Percentiles rank a stretch among this genome's conserved stretches.
Conservation (phyloP, 2,113 vertebrate species). For the Oplegnathus fasciatus region DNA sequence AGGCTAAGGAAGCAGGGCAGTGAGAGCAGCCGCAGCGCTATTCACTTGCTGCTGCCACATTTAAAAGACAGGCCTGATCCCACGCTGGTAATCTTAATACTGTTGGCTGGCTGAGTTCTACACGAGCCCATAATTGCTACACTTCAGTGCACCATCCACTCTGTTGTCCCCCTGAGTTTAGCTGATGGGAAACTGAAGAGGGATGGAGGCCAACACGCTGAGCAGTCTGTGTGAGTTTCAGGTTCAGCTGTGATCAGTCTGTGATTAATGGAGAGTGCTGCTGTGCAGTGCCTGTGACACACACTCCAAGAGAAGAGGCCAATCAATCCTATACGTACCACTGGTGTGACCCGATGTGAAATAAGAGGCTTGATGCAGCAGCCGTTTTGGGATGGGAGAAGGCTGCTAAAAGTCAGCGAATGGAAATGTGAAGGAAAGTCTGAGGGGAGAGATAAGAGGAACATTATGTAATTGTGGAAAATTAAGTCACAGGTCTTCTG, state of each 20-base stretch:
- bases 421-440: conserved; percentile 33
- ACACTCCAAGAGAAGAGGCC: conserved; percentile 6
- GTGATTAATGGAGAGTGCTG: conserved; percentile 52
- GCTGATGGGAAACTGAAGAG: conserved; percentile 31
- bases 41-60: conserved; percentile 45
- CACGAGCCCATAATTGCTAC: conserved; percentile 7
- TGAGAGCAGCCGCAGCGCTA: conserved; percentile 30
- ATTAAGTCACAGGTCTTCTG: conserved; percentile 15
- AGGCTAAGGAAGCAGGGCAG: conserved; percentile 30
- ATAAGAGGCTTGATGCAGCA: conserved; percentile 33
- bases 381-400: neutral
- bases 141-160: conserved; percentile 13
- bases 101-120: conserved; percentile 5
- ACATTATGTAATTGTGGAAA: conserved; percentile 47
- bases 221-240: conserved; percentile 35
- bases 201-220: conserved; percentile 16
- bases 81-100: conserved; percentile 14
- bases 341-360: conserved; percentile 13
- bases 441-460: conserved; percentile 22
- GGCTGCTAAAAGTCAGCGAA: conserved; percentile 1
- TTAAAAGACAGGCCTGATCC: conserved; percentile 7
- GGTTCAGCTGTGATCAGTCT: conserved; percentile 35
- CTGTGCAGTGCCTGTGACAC: conserved; percentile 16
- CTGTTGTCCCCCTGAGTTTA: conserved; percentile 24
- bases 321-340: conserved; percentile 31